Base-by-base conservation (phyloP, 2,113 vertebrate species). In the Lampris incognitus region DNA sequence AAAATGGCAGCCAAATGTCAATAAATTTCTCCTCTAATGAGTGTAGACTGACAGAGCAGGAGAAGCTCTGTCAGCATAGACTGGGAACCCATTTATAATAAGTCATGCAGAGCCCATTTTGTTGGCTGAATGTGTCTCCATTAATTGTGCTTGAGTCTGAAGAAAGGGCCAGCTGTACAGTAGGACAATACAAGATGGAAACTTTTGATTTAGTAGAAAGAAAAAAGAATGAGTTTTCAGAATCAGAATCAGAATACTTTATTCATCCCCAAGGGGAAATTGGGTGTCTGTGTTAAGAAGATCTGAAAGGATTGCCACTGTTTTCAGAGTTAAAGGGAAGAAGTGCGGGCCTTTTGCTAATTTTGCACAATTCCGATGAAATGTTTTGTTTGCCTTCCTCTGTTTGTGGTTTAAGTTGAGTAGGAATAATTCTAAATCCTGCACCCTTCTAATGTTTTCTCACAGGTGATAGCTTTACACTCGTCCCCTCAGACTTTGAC, bases 11-110 rank as follows among this genome's bases (percentile, higher is more conserved):
- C 41, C 13, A 1, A 50, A 24, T 24, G 9, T 36, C 54, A 69
- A 58, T 57, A 42, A 46, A 24, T 36, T 72, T 37, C 8, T 39
- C 4, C 48, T 50, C 5, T 72, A 62, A 72, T 55, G 9, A 44
- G 8, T 66, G 66, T 36, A 56, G 39, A 44, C 5, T 8, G 44
- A 56, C 37, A 24, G 10, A 50, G 11, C 36, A n/a, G 49, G 56
- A 58, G 36, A 2, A 38, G 57, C 65, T 39, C 56, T 8, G 55
- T 74, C 64, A 62, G 58, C n/a, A 39, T 9, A 1, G 11, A 63
- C 50, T 8, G 7, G 39, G 24, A 36, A 41, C 24, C 48, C 60
- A 60, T 82, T 74, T 65, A 65, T 84, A 66, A 79, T 74, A 76
- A 72, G 50, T 40, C 54, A n/a, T 48, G 1, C n/a, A 42, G 39